Base-by-base conservation (phyloP, 2,888 invertebrate genomes). In the Heliconius ethilla region DNA sequence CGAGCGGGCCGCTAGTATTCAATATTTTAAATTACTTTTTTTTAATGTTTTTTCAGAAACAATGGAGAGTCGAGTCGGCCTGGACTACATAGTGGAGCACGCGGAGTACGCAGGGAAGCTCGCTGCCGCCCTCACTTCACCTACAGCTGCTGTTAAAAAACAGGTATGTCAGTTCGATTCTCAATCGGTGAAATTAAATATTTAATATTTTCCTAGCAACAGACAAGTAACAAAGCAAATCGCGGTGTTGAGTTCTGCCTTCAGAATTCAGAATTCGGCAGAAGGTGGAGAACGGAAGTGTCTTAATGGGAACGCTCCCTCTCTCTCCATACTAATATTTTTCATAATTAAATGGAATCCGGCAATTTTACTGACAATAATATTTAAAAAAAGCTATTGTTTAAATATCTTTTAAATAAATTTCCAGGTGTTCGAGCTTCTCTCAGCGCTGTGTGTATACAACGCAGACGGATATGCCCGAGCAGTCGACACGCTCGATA, bases 1-100 rank as follows among this genome's bases (percentile, higher is more conserved):
- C n/a, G n/a, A n/a, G n/a, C n/a, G n/a, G n/a, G n/a, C n/a, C n/a
- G n/a, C n/a, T n/a, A n/a, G n/a, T 37, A 37, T 10, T 2, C 0
- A 40, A 59, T 59, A 59, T n/a, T 59, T 59, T 22, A 22, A 63
- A 63, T 63, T 5, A 27, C 45, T 72, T 33, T 65, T n/a, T 79
- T 51, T 77, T 25, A 18, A 62, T 75, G 37, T 79, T 76, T 45
- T 4, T 82, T 81, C 81, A 78, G 72, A 65, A 78, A 80, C 76
- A 70, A 97, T 98, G 98, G 98, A 98, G 95, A 97, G 98, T 89
- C 96, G 98, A 87, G 97, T 98, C 91, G 98, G 98, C 86, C 96
- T 99, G 92, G 98, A 98, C 95, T 98, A 98, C 93, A 98, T 99
- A 90, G 98, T 98, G 84, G 98, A 98, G 92, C 98, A 98, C 94